Evolutionary conservation across 2,888 invertebrate species (phyloP), one percentile per base, ranked within the genome.

Genomic region (Drosophila vallismaia): DNA sequence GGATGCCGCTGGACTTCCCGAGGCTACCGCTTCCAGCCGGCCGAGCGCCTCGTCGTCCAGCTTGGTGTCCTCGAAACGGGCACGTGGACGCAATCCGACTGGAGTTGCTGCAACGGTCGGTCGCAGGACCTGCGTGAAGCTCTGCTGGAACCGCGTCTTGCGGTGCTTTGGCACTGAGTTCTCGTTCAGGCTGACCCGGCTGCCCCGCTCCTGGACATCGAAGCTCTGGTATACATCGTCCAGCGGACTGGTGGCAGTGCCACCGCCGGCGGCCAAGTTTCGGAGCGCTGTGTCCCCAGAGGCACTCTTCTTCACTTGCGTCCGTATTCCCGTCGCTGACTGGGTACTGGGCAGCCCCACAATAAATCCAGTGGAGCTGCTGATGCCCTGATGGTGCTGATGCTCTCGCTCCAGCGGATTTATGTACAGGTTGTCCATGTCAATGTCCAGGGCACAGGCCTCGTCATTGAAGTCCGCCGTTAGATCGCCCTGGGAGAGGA

Each of bases 371-470:
- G 89, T 89, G 10, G 86, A 85, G 56, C 77, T 79, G 49, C 88
- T 82, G 12, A 79, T 79, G 12, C 50, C 63, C 38, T 70, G 64
- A 24, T 53, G 59, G 19, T 42, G 69, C 48, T 81, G 57, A 5
- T 75, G 71, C 63, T 91, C 91, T 92, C 95, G 95, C 89, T 95
- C 96, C 93, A 97, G 92, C 66, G 97, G 97, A 93, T 97, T 97
- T 91, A 97, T 95, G 92, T 97, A 97, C 90, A 97, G 93, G 93
- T 96, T 97, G 92, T 96, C 96, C 92, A 94, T 94, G 92, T 95
- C 95, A 53, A 92, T 92, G 79, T 91, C 92, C 62, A 92, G 68
- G 5, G 90, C 89, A 63, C 89, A 91, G 24, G 89, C 89, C 76
- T 91, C 91, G 71, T 92, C 92, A 33, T 81, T 89, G 92, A 93